Evolutionary conservation across 2,797 vertebrate species (phyloP).

Genomic region (Rhinogobio ventralis): DNA sequence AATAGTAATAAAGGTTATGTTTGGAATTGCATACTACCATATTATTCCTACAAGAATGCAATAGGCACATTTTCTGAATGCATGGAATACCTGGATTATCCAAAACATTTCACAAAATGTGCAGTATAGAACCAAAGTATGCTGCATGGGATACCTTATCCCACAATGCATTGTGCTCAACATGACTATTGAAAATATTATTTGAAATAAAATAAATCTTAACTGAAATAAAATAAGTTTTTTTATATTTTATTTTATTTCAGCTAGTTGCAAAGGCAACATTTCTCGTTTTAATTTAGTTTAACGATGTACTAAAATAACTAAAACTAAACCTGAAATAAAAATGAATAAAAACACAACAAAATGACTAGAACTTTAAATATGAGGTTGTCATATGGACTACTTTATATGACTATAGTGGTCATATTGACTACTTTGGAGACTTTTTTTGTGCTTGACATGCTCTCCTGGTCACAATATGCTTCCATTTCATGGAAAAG

Average conservation of each 20-base stretch:
- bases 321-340: neutral
- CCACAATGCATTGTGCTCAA: too few relatives aligned
- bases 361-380: neutral
- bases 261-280: neutral
- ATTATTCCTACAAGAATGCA: neutral
- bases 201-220: neutral
- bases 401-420: neutral
- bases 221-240: neutral
- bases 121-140: neutral
- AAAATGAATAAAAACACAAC: neutral
- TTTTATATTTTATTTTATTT: neutral
- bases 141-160: too few relatives aligned
- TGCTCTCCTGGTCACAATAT: neutral
- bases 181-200: neutral
- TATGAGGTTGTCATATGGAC: neutral
- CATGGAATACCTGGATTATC: neutral
- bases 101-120: neutral
- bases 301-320: neutral
- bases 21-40: neutral
- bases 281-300: neutral
- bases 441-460: neutral
- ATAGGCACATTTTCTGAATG: neutral
- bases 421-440: neutral
- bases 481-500: conserved; percentile 1
- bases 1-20: neutral